Percentiles rank a stretch among this genome's conserved stretches.
These are phyloP conservation scores for Phasianus colchicus DNA, from an alignment of 2,113 vertebrate species.

Conservation along the genomic window DNA sequence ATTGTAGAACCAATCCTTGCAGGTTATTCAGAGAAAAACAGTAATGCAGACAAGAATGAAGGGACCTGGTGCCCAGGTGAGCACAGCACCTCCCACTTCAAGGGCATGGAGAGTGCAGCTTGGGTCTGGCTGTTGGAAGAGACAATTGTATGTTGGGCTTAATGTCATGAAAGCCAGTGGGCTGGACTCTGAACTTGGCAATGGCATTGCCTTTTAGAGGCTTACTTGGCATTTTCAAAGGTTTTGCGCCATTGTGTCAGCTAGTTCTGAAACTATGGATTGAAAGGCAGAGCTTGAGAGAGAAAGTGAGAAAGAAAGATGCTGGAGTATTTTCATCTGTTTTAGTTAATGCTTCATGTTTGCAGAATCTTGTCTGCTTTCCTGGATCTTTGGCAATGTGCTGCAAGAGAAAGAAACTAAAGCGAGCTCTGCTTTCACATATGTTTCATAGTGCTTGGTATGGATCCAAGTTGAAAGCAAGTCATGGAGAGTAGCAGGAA, in stretches of 20 bases:
- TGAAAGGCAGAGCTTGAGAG: neutral
- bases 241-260: conserved; percentile 10
- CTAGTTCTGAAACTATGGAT: neutral
- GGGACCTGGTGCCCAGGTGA: neutral
- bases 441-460: conserved; percentile 18
- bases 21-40: neutral
- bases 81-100: neutral
- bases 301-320: neutral
- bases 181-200: neutral
- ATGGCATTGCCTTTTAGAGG: neutral
- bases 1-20: neutral
- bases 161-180: neutral
- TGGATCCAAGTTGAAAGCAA: conserved; percentile 11
- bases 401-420: conserved; percentile 36
- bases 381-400: conserved; percentile 38
- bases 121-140: neutral
- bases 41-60: neutral
- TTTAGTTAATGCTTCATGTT: conserved; percentile 41
- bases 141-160: neutral
- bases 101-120: neutral
- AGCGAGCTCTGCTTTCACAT: neutral
- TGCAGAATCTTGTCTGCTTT: conserved; percentile 28
- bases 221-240: neutral
- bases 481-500: conserved; percentile 15
- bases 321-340: conserved; percentile 29